Conservation (phyloP, 1,140 invertebrate species). For the Atopsyche davidsoni region DNA sequence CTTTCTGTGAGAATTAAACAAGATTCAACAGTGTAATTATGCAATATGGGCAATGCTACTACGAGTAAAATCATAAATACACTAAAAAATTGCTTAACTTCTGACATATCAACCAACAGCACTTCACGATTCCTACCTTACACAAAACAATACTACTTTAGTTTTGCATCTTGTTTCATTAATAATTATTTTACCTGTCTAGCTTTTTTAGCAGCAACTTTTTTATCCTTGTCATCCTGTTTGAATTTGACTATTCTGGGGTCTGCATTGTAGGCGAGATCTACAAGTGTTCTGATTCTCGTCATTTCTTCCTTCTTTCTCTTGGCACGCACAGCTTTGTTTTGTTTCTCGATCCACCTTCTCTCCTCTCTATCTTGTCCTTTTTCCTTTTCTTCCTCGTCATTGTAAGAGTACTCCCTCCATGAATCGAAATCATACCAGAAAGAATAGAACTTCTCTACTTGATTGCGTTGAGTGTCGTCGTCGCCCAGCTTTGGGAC, state of each 20-base stretch:
- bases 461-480: conserved; percentile 62
- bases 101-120: too few relatives aligned
- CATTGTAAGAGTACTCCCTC: conserved; percentile 98
- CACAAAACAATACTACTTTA: too few relatives aligned
- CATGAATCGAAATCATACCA: conserved; percentile 99
- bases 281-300: conserved; percentile 82
- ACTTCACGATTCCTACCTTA: too few relatives aligned
- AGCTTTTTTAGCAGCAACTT: conserved; percentile 81
- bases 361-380: conserved; percentile 93
- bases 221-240: conserved; percentile 89
- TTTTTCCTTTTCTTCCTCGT: conserved; percentile 98
- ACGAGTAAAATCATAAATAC: too few relatives aligned
- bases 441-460: conserved; percentile 82
- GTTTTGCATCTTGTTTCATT: too few relatives aligned
- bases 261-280: conserved; percentile 90
- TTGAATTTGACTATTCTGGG: conserved; percentile 88
- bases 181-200: conserved; percentile 58
- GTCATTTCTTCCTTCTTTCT: conserved; percentile 95
- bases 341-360: conserved; percentile 96
- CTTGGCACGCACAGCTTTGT: conserved; percentile 84
- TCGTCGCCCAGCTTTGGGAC: conserved; percentile 81
- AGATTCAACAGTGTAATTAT: too few relatives aligned
- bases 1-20: too few relatives aligned
- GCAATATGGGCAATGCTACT: too few relatives aligned
- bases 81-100: too few relatives aligned